Evolutionary conservation across 2,797 vertebrate genomes (phyloP), one percentile per base, ranked within the genome.

Genomic region (Balearica regulorum): DNA sequence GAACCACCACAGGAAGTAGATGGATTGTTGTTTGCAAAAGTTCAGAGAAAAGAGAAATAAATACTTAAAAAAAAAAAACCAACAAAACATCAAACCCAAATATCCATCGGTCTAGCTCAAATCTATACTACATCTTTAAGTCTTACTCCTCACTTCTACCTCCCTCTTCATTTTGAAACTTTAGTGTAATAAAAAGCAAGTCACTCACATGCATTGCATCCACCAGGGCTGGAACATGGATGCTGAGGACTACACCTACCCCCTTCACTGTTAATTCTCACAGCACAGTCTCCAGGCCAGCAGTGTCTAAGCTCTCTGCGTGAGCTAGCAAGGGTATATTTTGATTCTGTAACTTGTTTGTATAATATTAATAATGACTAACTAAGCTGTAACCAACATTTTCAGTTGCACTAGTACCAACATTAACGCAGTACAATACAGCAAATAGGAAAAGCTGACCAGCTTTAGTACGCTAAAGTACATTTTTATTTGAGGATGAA

Each of bases 151-250:
- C n/a, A 62, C 11, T 90, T 79, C 33, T 55, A 55, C 25, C 20
- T 57, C 19, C 24, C 21, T 72, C 39, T 33, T 83, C 11, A 55
- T 35, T 37, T 43, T 51, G 58, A 69, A 72, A 35, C 35, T 72
- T 70, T 2, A 58, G 17, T 25, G 7, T 51, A 84, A 61, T 35
- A 81, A 65, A 68, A 83, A 54, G 22, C 24, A 77, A 78, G 41
- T 54, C n/a, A 53, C 8, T 20, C 11, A 35, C 12, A 10, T 4
- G 17, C 57, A n/a, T 39, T 75, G 28, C 33, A 72, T 22, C 35
- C 54, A 54, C 33, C 55, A 66, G 15, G 31, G 39, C 46, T 9
- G 26, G 15, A 53, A 58, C 2, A 2, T 0, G 2, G 11, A 13
- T 13, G 26, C 33, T 6, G 18, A 84, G 17, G 37, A 82, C 43